A percentile compares a stretch with the other conserved stretches of the same genome.
Evolutionary conservation across 2,888 invertebrate genomes (phyloP).

Genomic region (Dendrolimus houi): DNA sequence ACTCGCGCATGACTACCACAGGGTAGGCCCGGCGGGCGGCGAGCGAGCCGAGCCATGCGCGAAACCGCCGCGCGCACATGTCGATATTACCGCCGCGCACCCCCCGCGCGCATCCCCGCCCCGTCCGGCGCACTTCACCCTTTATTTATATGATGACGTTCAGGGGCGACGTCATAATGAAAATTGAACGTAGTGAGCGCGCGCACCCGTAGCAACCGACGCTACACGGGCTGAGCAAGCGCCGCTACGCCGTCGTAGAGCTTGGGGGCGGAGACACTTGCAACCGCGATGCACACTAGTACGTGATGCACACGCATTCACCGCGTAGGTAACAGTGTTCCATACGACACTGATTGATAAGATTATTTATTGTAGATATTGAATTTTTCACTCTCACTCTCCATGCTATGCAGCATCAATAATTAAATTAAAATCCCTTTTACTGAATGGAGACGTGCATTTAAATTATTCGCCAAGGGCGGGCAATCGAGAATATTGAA

Average conservation of each 20-base stretch:
- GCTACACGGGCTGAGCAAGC: conserved; percentile 5
- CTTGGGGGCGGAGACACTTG: neutral
- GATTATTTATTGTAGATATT: neutral
- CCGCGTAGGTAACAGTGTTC: neutral
- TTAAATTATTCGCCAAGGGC: neutral
- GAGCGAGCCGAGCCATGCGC: conserved; percentile 25
- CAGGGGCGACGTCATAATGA: conserved; percentile 43
- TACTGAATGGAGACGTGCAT: neutral
- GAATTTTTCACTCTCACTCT: neutral
- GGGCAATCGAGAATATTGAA: neutral
- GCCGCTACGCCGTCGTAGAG: neutral
- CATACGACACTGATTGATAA: neutral
- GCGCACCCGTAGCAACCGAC: conserved; percentile 14
- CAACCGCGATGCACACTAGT: neutral
- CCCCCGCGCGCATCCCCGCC: conserved; percentile 28
- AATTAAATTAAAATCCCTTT: neutral
- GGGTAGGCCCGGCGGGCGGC: conserved; percentile 32
- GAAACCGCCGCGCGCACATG: conserved; percentile 18
- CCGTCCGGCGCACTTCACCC: conserved; percentile 32
- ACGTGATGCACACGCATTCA: neutral
- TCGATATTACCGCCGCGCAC: conserved; percentile 34
- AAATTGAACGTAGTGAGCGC: conserved; percentile 11
- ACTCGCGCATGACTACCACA: conserved; percentile 56
- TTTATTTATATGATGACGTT: conserved; percentile 53
- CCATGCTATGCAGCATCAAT: neutral